These are phyloP conservation scores for Pseudorectes ferrugineus DNA, from an alignment of 2,113 vertebrate species.

Conservation along the genomic window DNA sequence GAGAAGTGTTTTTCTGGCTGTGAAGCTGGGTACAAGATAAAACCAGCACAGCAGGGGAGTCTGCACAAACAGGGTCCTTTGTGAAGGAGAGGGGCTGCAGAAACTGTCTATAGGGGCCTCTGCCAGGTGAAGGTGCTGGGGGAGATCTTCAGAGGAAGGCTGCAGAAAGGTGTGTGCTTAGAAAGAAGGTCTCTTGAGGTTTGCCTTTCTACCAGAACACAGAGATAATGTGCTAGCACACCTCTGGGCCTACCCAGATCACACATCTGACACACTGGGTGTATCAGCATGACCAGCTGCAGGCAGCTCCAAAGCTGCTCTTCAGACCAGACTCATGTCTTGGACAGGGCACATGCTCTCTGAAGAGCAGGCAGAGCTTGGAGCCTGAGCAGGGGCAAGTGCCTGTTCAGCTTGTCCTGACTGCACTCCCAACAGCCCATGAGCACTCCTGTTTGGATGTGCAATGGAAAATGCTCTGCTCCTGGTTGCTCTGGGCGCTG, in stretches of 20 bases:
- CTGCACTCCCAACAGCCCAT: not conserved
- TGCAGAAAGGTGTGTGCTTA: not conserved
- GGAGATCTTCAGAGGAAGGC: not conserved
- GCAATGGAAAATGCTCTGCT: not conserved
- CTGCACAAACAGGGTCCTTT: not conserved
- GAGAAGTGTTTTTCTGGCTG: not conserved
- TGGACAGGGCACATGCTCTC: not conserved
- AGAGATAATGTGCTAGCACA: not conserved
- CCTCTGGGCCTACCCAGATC: not conserved
- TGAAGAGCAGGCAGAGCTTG: not conserved
- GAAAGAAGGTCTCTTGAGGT: not conserved
- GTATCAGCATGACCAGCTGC: not conserved
- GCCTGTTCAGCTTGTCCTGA: not conserved
- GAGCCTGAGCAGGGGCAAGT: not conserved
- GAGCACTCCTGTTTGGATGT: not conserved
- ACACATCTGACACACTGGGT: rapidly evolving
- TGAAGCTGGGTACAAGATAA: not conserved
- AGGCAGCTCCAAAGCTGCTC: not conserved
- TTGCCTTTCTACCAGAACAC: not conserved
- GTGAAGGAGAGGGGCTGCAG: not conserved
- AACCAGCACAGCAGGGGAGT: not conserved
- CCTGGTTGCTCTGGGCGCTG: not conserved
- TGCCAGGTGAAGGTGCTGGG: not conserved
- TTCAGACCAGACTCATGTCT: not conserved
- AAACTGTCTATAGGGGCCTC: not conserved